These are phyloP conservation scores for Smittia aterrima DNA, from an alignment of 2,888 invertebrate genomes.

Conservation along the genomic window DNA sequence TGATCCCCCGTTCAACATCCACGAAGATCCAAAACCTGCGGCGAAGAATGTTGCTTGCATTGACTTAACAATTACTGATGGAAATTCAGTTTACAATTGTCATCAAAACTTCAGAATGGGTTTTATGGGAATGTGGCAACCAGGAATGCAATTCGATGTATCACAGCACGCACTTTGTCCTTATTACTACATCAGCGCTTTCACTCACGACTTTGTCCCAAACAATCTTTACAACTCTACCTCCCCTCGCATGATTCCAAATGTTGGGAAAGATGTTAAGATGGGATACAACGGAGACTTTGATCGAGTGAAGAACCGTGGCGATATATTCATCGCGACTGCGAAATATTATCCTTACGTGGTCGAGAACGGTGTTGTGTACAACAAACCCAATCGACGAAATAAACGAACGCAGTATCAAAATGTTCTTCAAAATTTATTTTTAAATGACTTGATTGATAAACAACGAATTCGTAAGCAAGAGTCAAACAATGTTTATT, in stretches of 20 bases:
- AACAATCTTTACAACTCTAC: slow-evolving; percentile 45
- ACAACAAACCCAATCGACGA: too few relatives aligned
- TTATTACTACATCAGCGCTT: slow-evolving; percentile 46
- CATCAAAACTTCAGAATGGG: slow-evolving; percentile 47
- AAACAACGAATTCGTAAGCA: too few relatives aligned
- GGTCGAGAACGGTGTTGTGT: too few relatives aligned
- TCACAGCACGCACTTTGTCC: slow-evolving; percentile 45
- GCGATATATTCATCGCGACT: too few relatives aligned
- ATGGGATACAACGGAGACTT: slow-evolving; percentile 46
- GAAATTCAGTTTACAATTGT: slow-evolving; percentile 48
- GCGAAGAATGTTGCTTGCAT: slow-evolving; percentile 51
- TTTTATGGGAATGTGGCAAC: slow-evolving; percentile 45
- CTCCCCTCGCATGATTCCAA: slow-evolving; percentile 41
- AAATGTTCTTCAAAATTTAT: too few relatives aligned
- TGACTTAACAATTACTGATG: too few relatives aligned
- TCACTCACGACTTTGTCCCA: slow-evolving; percentile 45
- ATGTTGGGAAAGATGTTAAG: slow-evolving; percentile 44
- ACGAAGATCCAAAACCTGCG: slow-evolving; percentile 47
- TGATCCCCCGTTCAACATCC: slow-evolving; percentile 45
- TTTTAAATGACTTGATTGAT: too few relatives aligned
- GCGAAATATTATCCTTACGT: too few relatives aligned
- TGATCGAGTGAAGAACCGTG: slow-evolving; percentile 32
- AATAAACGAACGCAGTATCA: too few relatives aligned
- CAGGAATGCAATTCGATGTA: slow-evolving; percentile 43
- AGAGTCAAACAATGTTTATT: too few relatives aligned